Conservation (phyloP, 2,888 invertebrate species). For the Stegophylla sp. region DNA sequence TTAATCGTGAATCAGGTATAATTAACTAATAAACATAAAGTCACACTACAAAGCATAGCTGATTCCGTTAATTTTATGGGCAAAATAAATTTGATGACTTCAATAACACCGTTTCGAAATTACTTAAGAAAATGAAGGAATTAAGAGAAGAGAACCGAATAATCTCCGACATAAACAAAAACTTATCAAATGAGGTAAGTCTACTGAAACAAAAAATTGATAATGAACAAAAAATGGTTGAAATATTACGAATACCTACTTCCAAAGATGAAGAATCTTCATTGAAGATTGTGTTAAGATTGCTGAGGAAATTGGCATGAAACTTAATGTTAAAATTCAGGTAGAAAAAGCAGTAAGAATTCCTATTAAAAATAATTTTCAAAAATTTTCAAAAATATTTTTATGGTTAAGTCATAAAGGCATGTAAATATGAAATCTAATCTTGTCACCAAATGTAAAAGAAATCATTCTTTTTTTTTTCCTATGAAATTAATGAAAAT, state of each 20-base stretch:
- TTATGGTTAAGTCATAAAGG: neutral
- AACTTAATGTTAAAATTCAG: neutral
- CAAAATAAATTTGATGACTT: constrained; percentile 14
- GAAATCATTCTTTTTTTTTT: neutral
- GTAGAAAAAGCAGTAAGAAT: constrained; percentile 4
- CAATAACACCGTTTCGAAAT: neutral
- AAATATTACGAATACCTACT: too few relatives aligned
- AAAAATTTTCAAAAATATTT: constrained; percentile 11
- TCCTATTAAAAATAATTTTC: neutral
- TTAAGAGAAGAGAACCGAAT: constrained; percentile 5
- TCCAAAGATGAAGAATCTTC: too few relatives aligned
- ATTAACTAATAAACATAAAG: too few relatives aligned
- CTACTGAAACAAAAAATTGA: constrained; percentile 8
- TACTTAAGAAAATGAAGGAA: constrained; percentile 14
- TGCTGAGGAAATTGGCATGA: neutral
- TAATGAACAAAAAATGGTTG: too few relatives aligned
- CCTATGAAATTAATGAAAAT: neutral
- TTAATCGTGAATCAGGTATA: neutral
- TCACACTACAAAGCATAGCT: too few relatives aligned
- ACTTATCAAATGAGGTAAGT: neutral
- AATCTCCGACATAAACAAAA: neutral
- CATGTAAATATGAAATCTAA: constrained; percentile 20
- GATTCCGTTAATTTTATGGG: too few relatives aligned
- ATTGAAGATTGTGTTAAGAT: too few relatives aligned
- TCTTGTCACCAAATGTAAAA: constrained; percentile 12